Evolutionary conservation across 2,113 vertebrate genomes (phyloP).

Genomic region (Aegotheles bennettii): DNA sequence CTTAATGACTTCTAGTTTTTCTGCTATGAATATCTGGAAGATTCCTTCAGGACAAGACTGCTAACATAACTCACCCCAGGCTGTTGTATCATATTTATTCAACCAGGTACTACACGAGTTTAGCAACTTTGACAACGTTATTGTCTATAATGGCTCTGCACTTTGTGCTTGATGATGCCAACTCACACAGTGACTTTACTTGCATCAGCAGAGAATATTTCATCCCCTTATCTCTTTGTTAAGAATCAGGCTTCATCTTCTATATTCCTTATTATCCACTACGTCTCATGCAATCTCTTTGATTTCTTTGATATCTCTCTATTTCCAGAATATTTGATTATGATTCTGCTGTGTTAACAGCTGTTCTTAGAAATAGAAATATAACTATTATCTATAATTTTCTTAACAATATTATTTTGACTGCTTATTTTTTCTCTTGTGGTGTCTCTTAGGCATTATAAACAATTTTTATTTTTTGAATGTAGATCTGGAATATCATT

Average conservation of each 20-base stretch:
- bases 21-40: background rate
- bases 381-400: background rate
- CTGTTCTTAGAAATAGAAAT: background rate
- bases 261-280: background rate
- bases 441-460: background rate
- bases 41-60: background rate
- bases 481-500: background rate
- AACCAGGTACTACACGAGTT: conserved; percentile 4
- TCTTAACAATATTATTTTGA: background rate
- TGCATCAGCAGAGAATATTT: background rate
- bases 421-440: background rate
- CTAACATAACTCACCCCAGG: background rate
- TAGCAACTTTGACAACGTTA: conserved; percentile 8
- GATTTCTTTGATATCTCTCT: background rate
- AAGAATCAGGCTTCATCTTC: background rate
- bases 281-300: background rate
- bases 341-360: background rate
- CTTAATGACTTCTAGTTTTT: background rate
- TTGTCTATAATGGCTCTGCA: background rate
- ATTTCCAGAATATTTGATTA: background rate
- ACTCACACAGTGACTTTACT: fast-evolving
- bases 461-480: background rate
- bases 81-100: conserved; percentile 40
- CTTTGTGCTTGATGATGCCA: conserved; percentile 9
- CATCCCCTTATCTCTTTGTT: background rate